These are phyloP conservation scores for Hybognathus amarus DNA, from an alignment of 2,797 vertebrate genomes.

Conservation along the genomic window DNA sequence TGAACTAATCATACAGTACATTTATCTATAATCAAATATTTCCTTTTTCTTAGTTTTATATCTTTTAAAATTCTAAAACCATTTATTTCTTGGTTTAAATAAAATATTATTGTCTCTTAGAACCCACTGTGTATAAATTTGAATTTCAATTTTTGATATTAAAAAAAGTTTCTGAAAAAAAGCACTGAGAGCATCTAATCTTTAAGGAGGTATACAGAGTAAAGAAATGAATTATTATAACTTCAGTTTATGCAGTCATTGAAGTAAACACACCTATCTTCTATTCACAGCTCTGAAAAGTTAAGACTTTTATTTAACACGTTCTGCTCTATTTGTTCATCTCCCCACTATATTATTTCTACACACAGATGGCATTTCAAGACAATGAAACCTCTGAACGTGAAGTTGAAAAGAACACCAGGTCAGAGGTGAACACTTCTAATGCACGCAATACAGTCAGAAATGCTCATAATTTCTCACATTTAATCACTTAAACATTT, in stretches of 20 bases:
- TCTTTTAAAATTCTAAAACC: neutral
- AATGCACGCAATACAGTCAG: neutral
- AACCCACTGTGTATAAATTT: neutral
- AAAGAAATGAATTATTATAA: neutral
- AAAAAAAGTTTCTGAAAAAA: neutral
- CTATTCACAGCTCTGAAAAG: constrained; percentile 1
- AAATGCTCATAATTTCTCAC: neutral
- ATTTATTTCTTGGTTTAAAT: neutral
- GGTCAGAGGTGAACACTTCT: neutral
- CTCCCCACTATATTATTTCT: neutral
- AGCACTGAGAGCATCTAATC: neutral
- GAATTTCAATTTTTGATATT: neutral
- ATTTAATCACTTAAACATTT: neutral
- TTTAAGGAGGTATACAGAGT: neutral
- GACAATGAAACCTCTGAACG: neutral
- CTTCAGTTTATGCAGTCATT: neutral
- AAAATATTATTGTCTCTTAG: neutral
- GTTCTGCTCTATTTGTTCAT: neutral
- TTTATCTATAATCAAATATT: neutral
- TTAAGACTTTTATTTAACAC: neutral
- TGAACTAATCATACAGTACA: neutral
- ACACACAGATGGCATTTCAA: constrained; percentile 13
- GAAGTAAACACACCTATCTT: constrained; percentile 9
- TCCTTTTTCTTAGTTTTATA: neutral
- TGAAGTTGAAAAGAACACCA: neutral